phyloP scores from a whole-genome alignment of 2,113 vertebrate genomes.

The Peromyscus leucopus region DNA sequence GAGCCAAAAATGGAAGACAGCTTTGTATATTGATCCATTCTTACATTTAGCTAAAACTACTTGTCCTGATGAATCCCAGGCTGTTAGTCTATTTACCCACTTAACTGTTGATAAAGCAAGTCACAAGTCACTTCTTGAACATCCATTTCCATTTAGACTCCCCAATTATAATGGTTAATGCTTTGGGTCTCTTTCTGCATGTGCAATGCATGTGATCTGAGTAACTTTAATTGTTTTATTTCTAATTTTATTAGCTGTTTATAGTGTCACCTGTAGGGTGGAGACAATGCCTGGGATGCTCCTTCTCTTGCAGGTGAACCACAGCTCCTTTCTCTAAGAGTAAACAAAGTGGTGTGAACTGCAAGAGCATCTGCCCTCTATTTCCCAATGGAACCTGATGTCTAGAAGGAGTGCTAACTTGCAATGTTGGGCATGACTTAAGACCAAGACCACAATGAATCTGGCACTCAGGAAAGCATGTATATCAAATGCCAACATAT shows the following conservation, averaged over 20 bases:
- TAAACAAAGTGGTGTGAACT: not conserved
- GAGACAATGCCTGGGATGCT: not conserved
- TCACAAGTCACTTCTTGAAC: conserved; percentile 29
- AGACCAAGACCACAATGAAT: not conserved
- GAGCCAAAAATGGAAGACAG: not conserved
- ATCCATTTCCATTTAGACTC: conserved; percentile 51
- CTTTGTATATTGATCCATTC: conserved; percentile 1
- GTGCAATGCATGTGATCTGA: not conserved
- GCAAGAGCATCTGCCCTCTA: not conserved
- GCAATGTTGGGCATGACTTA: not conserved
- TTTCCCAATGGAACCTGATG: not conserved
- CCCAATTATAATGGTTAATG: conserved; percentile 34
- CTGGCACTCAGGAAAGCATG: not conserved
- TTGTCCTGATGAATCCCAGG: not conserved
- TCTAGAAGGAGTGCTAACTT: not conserved
- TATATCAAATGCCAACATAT: not conserved
- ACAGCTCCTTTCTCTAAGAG: conserved; percentile 10
- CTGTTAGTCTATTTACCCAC: conserved; percentile 33
- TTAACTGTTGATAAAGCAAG: conserved; percentile 13
- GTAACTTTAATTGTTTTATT: conserved; percentile 58
- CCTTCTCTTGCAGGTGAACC: not conserved
- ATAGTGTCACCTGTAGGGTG: conserved; percentile 60
- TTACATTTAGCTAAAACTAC: conserved; percentile 1
- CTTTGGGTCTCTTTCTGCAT: not conserved
- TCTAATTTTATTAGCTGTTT: conserved; percentile 71